Conservation (phyloP, 2,113 vertebrate species). For the Gadus macrocephalus region DNA sequence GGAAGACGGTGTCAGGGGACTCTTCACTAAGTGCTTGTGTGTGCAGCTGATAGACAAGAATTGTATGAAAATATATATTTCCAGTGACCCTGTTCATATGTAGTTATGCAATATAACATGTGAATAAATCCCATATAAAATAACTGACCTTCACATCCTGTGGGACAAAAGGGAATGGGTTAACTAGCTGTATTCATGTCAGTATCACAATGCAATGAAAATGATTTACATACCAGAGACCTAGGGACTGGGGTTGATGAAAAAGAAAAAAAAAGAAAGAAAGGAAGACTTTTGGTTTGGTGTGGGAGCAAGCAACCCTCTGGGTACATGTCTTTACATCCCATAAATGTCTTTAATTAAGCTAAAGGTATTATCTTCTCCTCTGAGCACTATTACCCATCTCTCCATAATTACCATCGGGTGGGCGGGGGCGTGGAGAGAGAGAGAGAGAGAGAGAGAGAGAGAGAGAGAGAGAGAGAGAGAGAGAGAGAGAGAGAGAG, state of each 20-base stretch:
- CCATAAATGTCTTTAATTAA: conserved; percentile 77
- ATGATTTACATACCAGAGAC: conserved; percentile 44
- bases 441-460: conserved; percentile 5
- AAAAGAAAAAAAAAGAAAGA: conserved; percentile 27
- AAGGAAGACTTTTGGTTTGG: conserved; percentile 56
- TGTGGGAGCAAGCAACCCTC: conserved; percentile 61
- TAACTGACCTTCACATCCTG: conserved; percentile 3
- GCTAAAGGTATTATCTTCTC: conserved; percentile 72
- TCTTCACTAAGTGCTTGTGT: conserved; percentile 6
- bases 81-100: too few relatives aligned
- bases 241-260: conserved; percentile 35
- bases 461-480: conserved; percentile 33
- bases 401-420: conserved; percentile 73
- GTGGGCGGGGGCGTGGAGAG: conserved; percentile 55
- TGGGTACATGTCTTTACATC: conserved; percentile 72
- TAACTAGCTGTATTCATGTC: conserved; percentile 18
- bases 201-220: conserved; percentile 41
- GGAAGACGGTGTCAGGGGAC: conserved; percentile 51
- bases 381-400: conserved; percentile 71
- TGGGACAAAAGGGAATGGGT: conserved; percentile 30
- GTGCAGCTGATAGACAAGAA: conserved; percentile 46
- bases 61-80: too few relatives aligned
- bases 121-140: neutral
- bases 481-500: conserved; percentile 23
- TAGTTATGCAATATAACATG: too few relatives aligned